Base-by-base conservation (phyloP, 2,113 vertebrate species). In the Xiphias gladius region DNA sequence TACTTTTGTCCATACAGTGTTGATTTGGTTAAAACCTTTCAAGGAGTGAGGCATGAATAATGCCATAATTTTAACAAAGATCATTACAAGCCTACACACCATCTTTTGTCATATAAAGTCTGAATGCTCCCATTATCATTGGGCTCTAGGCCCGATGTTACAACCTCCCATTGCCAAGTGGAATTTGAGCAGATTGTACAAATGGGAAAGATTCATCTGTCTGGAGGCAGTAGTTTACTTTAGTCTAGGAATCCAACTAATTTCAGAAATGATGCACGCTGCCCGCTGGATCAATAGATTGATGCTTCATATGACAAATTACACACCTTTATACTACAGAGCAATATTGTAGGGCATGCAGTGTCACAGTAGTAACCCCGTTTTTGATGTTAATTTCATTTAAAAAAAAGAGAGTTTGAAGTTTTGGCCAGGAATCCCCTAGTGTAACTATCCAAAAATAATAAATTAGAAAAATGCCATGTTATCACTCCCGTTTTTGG, bases 71-170 rank as follows among this genome's bases (percentile, higher is more conserved):
- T 78, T 82, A 72, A 82, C 58, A 86, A 89, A 83, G 76, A 81
- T 87, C 82, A 90, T 88, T 84, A 88, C 82, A 86, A 79, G 70
- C 79, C 84, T 61, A 65, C 77, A 81, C 73, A 30, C 80, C 91
- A 87, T 87, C 85, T 88, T 90, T 91, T 90, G 86, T 91, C 89
- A 87, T 90, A 84, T 87, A 87, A 89, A 90, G 78, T 88, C 91
- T 89, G 88, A 93, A 88, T 76, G 84, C 84, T 80, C 69, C 90
- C 88, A 90, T 93, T 91, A 92, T 88, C 85, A 75, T 58, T 82
- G 84, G 82, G 93, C 91, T 93, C 73, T 48, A 73, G 90, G 90
- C 90, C 89, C 89, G 91, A 90, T 94, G 89, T 91, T 92, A 88
- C 89, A 92, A 86, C 85, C 90, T 90, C 85, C 86, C 84, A 84